A percentile compares a stretch with the other conserved stretches of the same genome.
These are phyloP conservation scores for Tympanuchus pallidicinctus DNA, from an alignment of 2,113 vertebrate genomes.

Conservation along the genomic window DNA sequence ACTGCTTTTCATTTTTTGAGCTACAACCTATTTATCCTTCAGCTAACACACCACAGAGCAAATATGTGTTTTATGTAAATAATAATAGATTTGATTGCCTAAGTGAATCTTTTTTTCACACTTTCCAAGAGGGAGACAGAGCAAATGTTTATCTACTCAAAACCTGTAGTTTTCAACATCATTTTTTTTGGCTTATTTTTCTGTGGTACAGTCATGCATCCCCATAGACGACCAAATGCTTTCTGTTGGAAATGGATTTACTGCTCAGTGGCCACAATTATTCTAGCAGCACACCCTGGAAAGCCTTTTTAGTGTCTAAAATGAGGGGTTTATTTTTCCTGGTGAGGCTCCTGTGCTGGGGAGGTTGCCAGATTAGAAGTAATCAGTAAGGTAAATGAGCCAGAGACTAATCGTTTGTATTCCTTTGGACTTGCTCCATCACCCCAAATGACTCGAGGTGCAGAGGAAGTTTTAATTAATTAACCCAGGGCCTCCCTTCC, in stretches of 20 bases:
- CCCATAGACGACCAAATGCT: fast-evolving
- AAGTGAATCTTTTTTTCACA: neutral
- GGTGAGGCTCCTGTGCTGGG: neutral
- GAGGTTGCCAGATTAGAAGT: neutral
- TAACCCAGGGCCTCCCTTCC: neutral
- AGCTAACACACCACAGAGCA: neutral
- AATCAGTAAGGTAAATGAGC: conserved; percentile 8
- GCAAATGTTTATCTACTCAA: conserved; percentile 8
- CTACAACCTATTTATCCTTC: neutral
- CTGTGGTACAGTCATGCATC: neutral
- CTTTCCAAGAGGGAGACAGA: neutral
- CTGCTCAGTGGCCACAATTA: neutral
- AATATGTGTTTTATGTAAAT: neutral
- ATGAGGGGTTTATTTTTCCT: neutral
- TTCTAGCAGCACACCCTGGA: neutral
- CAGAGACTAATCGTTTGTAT: neutral
- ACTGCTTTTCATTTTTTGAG: fast-evolving
- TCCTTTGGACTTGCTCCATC: neutral
- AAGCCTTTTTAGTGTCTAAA: neutral
- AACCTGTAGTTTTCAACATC: neutral
- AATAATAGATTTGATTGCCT: neutral
- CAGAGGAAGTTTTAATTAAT: neutral
- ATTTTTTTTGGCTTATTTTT: neutral
- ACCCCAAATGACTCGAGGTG: fast-evolving
- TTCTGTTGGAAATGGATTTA: conserved; percentile 6